phyloP scores from a whole-genome alignment of 2,888 invertebrate genomes.

The Plagodis pulveraria region DNA sequence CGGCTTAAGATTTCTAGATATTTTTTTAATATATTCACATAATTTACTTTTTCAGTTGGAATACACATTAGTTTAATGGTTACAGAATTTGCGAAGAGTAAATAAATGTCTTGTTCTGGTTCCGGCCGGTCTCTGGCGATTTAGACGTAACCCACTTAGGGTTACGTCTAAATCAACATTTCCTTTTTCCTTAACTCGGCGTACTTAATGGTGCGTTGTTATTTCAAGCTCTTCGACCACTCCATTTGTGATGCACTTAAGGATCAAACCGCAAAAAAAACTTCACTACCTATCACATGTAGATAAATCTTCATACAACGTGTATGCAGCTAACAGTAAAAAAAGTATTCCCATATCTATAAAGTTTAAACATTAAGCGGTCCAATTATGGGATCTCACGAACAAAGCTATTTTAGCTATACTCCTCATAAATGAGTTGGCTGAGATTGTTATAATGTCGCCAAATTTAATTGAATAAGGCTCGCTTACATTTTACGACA shows the following conservation, averaged over 20 bases:
- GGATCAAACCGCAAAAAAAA: constrained; percentile 17
- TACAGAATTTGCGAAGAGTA: constrained; percentile 6
- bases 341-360: neutral
- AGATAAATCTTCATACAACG: neutral
- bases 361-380: constrained; percentile 39
- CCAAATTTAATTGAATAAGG: constrained; percentile 83
- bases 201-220: constrained; percentile 70
- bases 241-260: constrained; percentile 15
- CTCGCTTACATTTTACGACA: constrained; percentile 81
- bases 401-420: constrained; percentile 60
- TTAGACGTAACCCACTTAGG: too few species aligned
- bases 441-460: constrained; percentile 80
- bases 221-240: constrained; percentile 52
- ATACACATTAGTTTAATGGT: constrained; percentile 1
- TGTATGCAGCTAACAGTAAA: neutral
- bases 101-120: constrained; percentile 13
- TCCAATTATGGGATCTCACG: constrained; percentile 62
- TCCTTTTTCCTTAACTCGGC: constrained; percentile 53
- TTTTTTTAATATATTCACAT: neutral
- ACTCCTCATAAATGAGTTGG: constrained; percentile 69
- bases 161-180: constrained; percentile 65
- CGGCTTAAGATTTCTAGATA: neutral
- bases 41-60: neutral
- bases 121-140: constrained; percentile 24
- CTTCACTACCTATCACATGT: constrained; percentile 1